Evolutionary conservation across 2,888 invertebrate species (phyloP).

Genomic region (Creontiades dilutus): DNA sequence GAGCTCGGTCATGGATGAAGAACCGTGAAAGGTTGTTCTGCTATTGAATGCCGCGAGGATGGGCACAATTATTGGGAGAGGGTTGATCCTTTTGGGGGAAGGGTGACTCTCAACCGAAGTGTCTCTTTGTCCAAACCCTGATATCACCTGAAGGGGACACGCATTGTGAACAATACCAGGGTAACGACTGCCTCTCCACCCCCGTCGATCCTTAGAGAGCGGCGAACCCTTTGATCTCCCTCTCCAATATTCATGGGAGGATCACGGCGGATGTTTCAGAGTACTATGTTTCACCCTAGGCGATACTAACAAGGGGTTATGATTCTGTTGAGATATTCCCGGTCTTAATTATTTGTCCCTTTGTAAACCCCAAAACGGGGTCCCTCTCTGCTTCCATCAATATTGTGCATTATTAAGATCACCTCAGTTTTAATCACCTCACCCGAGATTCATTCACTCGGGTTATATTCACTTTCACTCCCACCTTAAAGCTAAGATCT

Average conservation of each 20-base stretch:
- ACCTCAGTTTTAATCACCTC: background rate
- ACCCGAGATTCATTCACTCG: background rate
- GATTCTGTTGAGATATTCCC: constrained; percentile 22
- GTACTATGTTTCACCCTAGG: background rate
- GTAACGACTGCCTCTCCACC: background rate
- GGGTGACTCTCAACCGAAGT: background rate
- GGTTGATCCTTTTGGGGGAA: background rate
- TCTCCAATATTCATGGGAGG: background rate
- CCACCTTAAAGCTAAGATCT: too few species aligned
- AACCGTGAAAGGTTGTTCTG: too few species aligned
- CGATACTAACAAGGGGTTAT: constrained; percentile 35
- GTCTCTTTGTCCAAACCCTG: constrained; percentile 4
- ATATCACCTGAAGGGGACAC: constrained; percentile 23
- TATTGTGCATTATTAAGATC: constrained; percentile 31
- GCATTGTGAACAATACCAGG: background rate
- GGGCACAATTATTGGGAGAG: background rate
- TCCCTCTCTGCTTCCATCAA: background rate
- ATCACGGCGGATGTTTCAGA: constrained; percentile 1
- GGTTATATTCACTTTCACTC: too few species aligned
- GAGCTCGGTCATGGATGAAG: too few species aligned
- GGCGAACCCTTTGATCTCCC: background rate
- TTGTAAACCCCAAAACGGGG: background rate
- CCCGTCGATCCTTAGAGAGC: background rate
- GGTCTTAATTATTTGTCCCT: constrained; percentile 1
- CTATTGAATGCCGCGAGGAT: too few species aligned